phyloP scores from a whole-genome alignment of 2,797 vertebrate genomes.

The Vultur gryphus region DNA sequence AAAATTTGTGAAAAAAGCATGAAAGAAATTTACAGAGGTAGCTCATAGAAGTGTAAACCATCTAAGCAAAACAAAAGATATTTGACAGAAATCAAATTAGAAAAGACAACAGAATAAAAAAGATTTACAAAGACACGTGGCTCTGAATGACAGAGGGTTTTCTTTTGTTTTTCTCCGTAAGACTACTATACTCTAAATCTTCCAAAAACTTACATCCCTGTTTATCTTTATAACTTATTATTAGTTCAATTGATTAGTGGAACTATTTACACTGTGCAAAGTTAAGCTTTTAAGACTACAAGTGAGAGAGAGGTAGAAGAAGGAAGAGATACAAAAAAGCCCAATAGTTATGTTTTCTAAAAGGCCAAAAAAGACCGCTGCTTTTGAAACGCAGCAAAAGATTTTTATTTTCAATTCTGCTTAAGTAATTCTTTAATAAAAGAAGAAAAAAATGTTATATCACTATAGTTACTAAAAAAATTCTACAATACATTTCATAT shows the following conservation, averaged over 20 bases:
- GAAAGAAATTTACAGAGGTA: not conserved
- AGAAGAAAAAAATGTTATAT: not conserved
- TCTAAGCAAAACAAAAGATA: not conserved
- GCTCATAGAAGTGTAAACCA: not conserved
- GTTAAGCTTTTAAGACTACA: not conserved
- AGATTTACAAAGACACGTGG: not conserved
- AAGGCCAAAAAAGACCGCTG: not conserved
- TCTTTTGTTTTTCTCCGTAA: not conserved
- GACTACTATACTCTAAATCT: not conserved
- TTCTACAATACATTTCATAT: not conserved
- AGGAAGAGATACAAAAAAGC: not conserved
- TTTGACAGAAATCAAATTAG: not conserved
- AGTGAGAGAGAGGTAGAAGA: not conserved
- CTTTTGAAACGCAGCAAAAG: not conserved
- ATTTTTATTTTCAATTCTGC: not conserved
- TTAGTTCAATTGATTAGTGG: not conserved
- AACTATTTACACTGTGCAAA: not conserved
- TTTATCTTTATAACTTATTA: not conserved
- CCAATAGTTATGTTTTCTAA: not conserved
- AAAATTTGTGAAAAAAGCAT: not conserved
- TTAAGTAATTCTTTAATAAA: not conserved
- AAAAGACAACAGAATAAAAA: not conserved
- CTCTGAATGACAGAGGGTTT: not conserved
- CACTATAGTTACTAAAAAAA: not conserved
- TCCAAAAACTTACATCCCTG: not conserved